Evolutionary conservation across 2,888 invertebrate genomes (phyloP), one percentile per base, ranked within the genome.

Genomic region (Drosophila eohydei): DNA sequence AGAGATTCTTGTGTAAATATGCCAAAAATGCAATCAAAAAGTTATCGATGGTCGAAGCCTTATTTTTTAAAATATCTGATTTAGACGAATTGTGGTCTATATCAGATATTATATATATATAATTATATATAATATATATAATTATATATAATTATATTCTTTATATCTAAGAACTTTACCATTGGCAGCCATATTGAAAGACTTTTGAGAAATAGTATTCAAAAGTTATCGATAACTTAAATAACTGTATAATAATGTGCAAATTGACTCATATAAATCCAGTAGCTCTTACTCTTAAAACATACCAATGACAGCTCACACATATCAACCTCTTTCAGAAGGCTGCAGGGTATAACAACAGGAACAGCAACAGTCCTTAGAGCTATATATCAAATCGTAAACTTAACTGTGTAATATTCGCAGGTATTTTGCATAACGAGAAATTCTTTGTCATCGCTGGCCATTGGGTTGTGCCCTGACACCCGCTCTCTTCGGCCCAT

Each of bases 381-480:
- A 72, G 55, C 70, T 32, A 62, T 73, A 78, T 73, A 76, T 73
- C 65, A 77, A 62, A 78, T 73, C 63, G 58, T 78, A 78, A 73
- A 69, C 16, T 73, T 64, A 78, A 69, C 76, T 78, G 67, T 78
- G 70, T 58, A 66, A 70, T 78, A 78, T 70, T 77, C 55, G 48
- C 77, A 58, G 76, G 69, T 76, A 83, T 81, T 83, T 88, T 85
- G 85, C 84, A 88, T 85, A 84, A 80, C 84, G 67, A 79, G 81
- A 70, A 65, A 58, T 74, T 70, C 69, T 64, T 67, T 69, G 73
- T 76, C 70, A 73, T 68, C 63, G 56, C 38, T 36, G 21, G 8
- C 12, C 41, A 41, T 21, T 40, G 36, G 5, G 26, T 12, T 4
- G 8, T 7, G 55, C n/a, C 14, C 14, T 4, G 6, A 11, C 14